Base-by-base conservation (phyloP, 2,113 vertebrate species). In the Cacatua alba region DNA sequence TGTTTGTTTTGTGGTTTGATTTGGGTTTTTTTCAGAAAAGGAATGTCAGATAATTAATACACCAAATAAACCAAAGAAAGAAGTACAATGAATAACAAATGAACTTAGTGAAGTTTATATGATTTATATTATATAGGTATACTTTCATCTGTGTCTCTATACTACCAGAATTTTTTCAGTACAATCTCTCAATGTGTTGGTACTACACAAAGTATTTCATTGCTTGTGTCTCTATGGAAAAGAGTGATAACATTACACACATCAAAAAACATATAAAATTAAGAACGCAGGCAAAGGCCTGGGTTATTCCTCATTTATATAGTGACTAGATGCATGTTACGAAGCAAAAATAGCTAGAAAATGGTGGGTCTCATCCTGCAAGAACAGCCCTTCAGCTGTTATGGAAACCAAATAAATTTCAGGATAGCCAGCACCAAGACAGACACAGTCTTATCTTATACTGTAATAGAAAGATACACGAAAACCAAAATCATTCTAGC, bases 41-140 rank as follows among this genome's bases (percentile, higher is more conserved):
- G 68, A 91, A 85, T 9, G 26, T 15, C 94, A 87, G 48, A 68
- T 89, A 94, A 94, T 59, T 67, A 39, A 41, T 68, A 79, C 11
- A 37, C 10, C 74, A 77, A 95, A 64, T 82, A 91, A 95, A 62
- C 25, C 11, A 72, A 92, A 85, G 49, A 89, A 93, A 69, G 53
- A 93, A 88, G 95, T 90, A 39, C 20, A 52, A 37, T 55, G 57
- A 77, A 46, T 88, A 89, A 81, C 41, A 92, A 82, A 59, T 74
- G 13, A 95, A 86, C 46, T 81, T 64, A 31, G 41, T 62, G 46
- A 70, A 80, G 28, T 82, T 83, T 39, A 17, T 68, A 39, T 21
- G 11, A 62, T 83, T 89, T 48, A 20, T 76, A 48, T 72, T 53
- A 37, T 11, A 6, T n/a, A 59, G n/a, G 7, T 31, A 75, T 18